Evolutionary conservation across 2,113 vertebrate genomes (phyloP).

Genomic region (Diglossa brunneiventris): DNA sequence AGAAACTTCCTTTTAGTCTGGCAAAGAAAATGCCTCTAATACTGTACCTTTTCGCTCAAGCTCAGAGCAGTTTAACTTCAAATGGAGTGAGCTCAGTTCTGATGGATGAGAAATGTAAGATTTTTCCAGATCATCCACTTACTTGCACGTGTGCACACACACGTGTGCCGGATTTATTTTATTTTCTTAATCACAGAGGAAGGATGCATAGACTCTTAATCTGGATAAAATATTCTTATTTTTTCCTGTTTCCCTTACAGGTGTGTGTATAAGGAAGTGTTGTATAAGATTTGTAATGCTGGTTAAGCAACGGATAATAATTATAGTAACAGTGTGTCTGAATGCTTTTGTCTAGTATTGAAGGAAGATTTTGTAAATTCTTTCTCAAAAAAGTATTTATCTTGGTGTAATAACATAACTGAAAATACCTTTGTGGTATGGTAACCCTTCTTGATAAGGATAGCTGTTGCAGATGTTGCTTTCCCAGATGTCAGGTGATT

Average conservation of each 20-base stretch:
- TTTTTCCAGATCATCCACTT: background rate
- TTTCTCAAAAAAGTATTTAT: background rate
- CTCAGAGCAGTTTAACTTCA: background rate
- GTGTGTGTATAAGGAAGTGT: background rate
- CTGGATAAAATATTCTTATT: conserved; percentile 34
- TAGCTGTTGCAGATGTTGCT: background rate
- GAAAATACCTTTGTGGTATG: background rate
- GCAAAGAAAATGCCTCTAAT: background rate
- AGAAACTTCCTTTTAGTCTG: background rate
- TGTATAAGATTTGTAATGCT: background rate
- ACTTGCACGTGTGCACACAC: accelerated
- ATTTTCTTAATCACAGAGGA: conserved; percentile 6
- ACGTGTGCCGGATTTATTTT: background rate
- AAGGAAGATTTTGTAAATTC: background rate
- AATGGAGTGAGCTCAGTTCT: background rate
- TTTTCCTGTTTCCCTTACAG: conserved; percentile 47
- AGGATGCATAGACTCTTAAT: conserved; percentile 8
- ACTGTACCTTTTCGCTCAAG: background rate
- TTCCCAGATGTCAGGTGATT: background rate
- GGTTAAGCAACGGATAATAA: background rate
- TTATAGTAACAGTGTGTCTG: background rate
- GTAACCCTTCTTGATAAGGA: background rate
- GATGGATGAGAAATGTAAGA: background rate
- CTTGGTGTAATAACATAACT: background rate
- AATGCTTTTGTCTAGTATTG: background rate